Percentiles rank a stretch among this genome's conserved stretches.
These are phyloP conservation scores for Phrynosoma blainvillii DNA, from an alignment of 2,113 vertebrate genomes.

Conservation along the genomic window DNA sequence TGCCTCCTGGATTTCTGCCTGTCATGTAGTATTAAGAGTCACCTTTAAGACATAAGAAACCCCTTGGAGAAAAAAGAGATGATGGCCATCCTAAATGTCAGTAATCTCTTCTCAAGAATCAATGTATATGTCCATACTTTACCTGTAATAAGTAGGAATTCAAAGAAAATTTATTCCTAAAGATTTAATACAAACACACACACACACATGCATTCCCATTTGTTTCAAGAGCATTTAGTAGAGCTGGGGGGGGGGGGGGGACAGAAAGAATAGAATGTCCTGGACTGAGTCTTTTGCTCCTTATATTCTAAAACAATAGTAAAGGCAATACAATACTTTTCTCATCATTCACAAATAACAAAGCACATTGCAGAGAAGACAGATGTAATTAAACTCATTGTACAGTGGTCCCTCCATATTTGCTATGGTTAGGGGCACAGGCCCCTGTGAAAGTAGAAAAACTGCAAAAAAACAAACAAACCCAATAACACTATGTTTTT, in stretches of 20 bases:
- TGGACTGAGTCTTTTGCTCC: background rate
- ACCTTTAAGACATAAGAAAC: background rate
- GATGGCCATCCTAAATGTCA: background rate
- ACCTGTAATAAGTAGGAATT: background rate
- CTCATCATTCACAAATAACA: background rate
- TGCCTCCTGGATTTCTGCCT: background rate
- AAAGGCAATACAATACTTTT: background rate
- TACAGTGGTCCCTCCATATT: background rate
- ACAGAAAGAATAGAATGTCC: background rate
- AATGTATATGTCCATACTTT: background rate
- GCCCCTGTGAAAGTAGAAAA: too few species aligned
- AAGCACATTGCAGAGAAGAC: background rate
- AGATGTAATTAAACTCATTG: background rate
- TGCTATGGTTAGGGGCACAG: too few species aligned
- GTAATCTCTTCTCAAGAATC: background rate
- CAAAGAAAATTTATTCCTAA: background rate
- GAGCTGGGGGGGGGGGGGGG: too few species aligned
- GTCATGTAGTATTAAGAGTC: background rate
- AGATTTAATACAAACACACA: too few species aligned
- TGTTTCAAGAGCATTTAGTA: too few species aligned
- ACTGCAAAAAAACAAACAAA: too few species aligned
- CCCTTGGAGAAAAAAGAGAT: background rate
- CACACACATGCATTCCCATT: too few species aligned
- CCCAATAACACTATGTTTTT: too few species aligned
- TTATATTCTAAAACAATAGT: background rate